These are phyloP conservation scores for Ciconia maguari DNA, from an alignment of 2,113 vertebrate genomes.

Conservation along the genomic window DNA sequence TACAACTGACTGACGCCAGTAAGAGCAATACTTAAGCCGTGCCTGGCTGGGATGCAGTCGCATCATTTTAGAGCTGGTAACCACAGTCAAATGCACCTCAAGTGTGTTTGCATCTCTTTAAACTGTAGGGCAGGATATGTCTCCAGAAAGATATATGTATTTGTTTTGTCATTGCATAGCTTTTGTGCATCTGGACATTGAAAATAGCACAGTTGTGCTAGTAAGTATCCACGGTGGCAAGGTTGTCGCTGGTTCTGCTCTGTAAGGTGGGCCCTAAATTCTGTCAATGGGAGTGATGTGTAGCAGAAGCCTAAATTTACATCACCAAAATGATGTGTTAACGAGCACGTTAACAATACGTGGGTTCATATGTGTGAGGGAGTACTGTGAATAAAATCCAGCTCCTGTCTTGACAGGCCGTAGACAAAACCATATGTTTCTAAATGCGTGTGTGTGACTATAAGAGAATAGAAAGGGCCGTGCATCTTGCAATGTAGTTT, in stretches of 20 bases:
- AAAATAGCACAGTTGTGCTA: background rate
- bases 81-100: background rate
- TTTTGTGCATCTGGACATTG: background rate
- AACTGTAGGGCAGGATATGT: background rate
- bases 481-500: background rate
- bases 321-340: background rate
- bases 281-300: fast-evolving
- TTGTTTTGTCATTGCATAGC: background rate
- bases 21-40: background rate
- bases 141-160: background rate
- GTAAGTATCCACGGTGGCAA: fast-evolving
- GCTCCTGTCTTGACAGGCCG: background rate
- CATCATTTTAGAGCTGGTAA: background rate
- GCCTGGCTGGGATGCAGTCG: background rate
- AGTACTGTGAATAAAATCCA: background rate
- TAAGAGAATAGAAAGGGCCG: background rate
- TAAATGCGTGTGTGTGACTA: background rate
- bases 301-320: background rate
- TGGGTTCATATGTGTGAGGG: background rate
- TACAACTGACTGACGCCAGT: background rate
- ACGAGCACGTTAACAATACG: fast-evolving
- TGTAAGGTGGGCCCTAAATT: background rate
- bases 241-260: background rate
- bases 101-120: background rate
- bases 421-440: background rate